Evolutionary conservation across 2,797 vertebrate species (phyloP).

Genomic region (Sebastes taczanowskii): DNA sequence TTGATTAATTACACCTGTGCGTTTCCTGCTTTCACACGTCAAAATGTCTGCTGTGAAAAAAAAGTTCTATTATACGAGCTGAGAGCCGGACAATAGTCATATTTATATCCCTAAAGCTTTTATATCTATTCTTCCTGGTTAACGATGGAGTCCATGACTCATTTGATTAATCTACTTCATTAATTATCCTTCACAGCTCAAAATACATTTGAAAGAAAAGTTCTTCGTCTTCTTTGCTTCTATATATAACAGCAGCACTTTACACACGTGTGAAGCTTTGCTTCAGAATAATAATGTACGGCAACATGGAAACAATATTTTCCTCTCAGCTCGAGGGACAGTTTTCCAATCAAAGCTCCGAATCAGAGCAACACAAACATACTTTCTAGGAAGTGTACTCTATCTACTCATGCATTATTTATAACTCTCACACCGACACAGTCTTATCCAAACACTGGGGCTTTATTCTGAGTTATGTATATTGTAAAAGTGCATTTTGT

Average conservation of each 20-base stretch:
- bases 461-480: background rate
- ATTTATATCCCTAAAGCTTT: conserved; percentile 8
- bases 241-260: background rate
- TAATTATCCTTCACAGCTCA: conserved; percentile 23
- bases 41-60: conserved; percentile 1
- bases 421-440: background rate
- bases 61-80: background rate
- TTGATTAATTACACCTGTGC: background rate
- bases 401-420: conserved; percentile 26
- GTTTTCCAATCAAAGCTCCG: background rate
- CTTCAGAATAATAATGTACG: background rate
- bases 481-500: conserved; percentile 13
- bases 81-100: background rate
- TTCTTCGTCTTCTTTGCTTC: background rate
- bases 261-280: background rate
- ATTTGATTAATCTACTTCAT: conserved; percentile 39
- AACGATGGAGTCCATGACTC: conserved; percentile 21
- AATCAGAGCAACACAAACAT: background rate
- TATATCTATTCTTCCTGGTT: background rate
- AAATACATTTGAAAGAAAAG: conserved; percentile 18
- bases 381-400: background rate
- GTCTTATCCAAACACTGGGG: background rate
- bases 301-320: background rate
- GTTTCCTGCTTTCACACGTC: background rate
- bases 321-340: background rate